These are phyloP conservation scores for Lipotes vexillifer DNA, from an alignment of 2,113 vertebrate genomes.

Conservation along the genomic window DNA sequence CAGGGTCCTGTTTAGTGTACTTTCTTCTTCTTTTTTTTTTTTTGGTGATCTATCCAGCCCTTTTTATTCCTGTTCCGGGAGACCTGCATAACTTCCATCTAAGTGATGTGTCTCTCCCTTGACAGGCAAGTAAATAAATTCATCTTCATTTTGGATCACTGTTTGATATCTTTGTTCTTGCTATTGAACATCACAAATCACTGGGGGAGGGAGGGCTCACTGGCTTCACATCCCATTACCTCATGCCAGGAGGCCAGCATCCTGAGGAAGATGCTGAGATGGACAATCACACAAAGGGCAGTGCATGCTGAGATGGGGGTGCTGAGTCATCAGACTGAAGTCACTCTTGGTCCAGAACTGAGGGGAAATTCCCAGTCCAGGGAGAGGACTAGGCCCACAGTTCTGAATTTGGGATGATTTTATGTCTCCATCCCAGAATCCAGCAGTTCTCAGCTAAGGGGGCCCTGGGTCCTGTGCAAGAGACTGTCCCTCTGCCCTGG, in stretches of 20 bases:
- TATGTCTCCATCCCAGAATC: background rate
- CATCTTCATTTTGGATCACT: background rate
- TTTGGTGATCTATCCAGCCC: background rate
- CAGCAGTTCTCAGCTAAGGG: background rate
- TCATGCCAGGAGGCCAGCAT: background rate
- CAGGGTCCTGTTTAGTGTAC: background rate
- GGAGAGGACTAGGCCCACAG: too few relatives aligned
- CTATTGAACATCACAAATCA: background rate
- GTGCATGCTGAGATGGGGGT: background rate
- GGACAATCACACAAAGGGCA: background rate
- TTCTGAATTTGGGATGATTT: background rate
- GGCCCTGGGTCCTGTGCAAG: background rate
- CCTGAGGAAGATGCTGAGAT: background rate
- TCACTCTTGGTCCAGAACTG: background rate
- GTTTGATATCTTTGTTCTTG: background rate
- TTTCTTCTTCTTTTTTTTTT: background rate
- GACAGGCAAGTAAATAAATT: background rate
- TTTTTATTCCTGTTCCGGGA: background rate
- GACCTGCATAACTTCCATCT: background rate
- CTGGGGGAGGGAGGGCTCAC: background rate
- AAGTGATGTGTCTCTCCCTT: background rate
- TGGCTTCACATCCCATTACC: background rate
- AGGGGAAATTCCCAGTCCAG: background rate
- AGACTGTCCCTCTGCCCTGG: fast-evolving
- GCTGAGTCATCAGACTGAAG: background rate